phyloP scores from a whole-genome alignment of 2,797 vertebrate genomes.

The Trematomus bernacchii region DNA sequence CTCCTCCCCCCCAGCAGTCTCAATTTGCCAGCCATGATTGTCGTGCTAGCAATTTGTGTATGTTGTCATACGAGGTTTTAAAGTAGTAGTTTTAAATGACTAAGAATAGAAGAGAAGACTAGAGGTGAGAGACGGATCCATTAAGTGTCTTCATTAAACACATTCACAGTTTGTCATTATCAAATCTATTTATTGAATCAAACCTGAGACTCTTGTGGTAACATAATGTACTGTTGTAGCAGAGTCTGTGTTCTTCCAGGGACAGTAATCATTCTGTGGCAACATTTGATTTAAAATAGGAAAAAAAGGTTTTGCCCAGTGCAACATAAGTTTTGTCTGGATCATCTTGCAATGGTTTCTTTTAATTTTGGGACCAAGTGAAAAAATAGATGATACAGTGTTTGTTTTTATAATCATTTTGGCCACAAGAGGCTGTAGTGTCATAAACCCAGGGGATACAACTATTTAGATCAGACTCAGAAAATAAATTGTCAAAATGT shows the following conservation, averaged over 20 bases:
- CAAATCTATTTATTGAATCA: too few species aligned
- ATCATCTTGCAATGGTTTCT: too few species aligned
- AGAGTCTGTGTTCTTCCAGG: conserved; percentile 18
- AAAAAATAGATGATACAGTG: too few species aligned
- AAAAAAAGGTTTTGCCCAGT: too few species aligned
- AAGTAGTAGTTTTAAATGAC: conserved; percentile 38
- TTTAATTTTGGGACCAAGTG: too few species aligned
- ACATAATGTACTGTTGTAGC: conserved; percentile 25
- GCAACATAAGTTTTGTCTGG: too few species aligned
- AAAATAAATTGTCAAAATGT: too few species aligned
- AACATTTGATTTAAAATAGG: not conserved
- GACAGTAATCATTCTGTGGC: not conserved
- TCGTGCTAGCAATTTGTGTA: conserved; percentile 9
- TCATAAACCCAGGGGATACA: too few species aligned
- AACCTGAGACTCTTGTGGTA: not conserved
- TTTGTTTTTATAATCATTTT: too few species aligned
- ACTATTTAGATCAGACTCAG: too few species aligned
- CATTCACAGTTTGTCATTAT: not conserved
- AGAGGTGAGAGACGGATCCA: not conserved
- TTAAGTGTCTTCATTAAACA: not conserved
- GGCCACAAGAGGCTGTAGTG: too few species aligned
- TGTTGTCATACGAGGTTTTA: conserved; percentile 4
- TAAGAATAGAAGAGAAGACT: conserved; percentile 19
- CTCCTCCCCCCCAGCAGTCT: conserved; percentile 6
- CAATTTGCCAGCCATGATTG: conserved; percentile 20